Evolutionary conservation across 2,797 vertebrate genomes (phyloP), one percentile per base, ranked within the genome.

Genomic region (Cryptoblepharus egeriae): DNA sequence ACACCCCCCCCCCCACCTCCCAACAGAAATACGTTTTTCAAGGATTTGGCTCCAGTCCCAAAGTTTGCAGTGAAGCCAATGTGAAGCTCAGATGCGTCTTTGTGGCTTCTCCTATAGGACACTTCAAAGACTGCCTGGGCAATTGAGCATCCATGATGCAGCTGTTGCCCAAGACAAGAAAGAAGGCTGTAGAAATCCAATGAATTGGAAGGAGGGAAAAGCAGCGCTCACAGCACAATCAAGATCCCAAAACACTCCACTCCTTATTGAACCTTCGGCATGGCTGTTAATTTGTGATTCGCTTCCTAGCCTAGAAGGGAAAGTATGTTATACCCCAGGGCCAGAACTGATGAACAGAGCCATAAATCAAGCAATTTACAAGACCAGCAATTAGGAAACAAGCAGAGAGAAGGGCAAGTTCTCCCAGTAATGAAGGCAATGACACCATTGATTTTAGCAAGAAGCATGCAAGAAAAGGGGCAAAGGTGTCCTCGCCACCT

Each of bases 331-430:
- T 90, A 93, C 95, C 92, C 85, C 2, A 89, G 93, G 92, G 92
- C 90, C 91, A 89, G 90, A 82, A 37, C 70, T 76, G 90, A 94
- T 90, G 89, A 96, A 90, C 75, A 77, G 79, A 88, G 92, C 87
- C 91, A 94, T 95, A 95, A 95, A 96, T 95, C 95, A 95, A 49
- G 18, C 89, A 81, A 88, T 93, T 94, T 95, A 95, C 93, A 90
- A 95, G 90, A 86, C 90, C 86, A 79, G 91, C 90, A 87, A 93
- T 94, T 93, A 95, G 92, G 93, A 94, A 95, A 91, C 92, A 94
- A 93, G 94, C 91, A 18, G 90, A 88, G 87, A 89, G 91, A 88
- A 92, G 93, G 89, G 90, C 90, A 85, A 87, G 85, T 85, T 86
- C 88, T 84, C 88, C 89, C 91, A 88, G 87, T 88, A 91, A 89